These are phyloP conservation scores for Xylocampa areola DNA, from an alignment of 2,888 invertebrate genomes.

Conservation along the genomic window DNA sequence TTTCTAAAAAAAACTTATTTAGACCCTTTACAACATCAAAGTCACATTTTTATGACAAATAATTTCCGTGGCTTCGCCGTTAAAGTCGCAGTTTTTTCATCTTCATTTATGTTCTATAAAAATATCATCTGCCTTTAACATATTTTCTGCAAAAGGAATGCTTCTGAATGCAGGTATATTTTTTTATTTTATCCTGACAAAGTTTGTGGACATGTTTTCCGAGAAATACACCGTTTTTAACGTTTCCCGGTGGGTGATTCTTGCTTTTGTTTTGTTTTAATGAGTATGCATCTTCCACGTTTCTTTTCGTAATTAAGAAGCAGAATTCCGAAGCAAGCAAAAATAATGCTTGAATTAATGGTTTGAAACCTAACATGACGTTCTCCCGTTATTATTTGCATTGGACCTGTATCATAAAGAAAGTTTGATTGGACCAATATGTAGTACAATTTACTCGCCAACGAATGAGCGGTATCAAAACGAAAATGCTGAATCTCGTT, in stretches of 20 bases:
- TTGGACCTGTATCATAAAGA: too few species aligned
- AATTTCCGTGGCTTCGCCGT: slow-evolving; percentile 51
- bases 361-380: too few species aligned
- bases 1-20: slow-evolving; percentile 12
- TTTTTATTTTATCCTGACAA: slow-evolving; percentile 26
- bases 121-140: slow-evolving; percentile 47
- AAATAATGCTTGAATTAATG: too few species aligned
- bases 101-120: slow-evolving; percentile 51
- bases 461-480: background rate
- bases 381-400: too few species aligned
- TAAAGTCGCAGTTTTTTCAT: slow-evolving; percentile 46
- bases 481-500: background rate
- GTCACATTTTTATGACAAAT: slow-evolving; percentile 56
- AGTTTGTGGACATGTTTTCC: slow-evolving; percentile 21
- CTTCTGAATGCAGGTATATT: slow-evolving; percentile 40
- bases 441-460: too few species aligned
- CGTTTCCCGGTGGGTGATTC: slow-evolving; percentile 17
- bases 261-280: slow-evolving; percentile 32
- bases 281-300: slow-evolving; percentile 5
- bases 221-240: slow-evolving; percentile 15
- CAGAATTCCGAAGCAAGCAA: background rate
- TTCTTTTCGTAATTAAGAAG: slow-evolving; percentile 5
- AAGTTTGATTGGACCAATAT: too few species aligned
- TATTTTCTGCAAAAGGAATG: slow-evolving; percentile 43
- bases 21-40: slow-evolving; percentile 48